Base-by-base conservation (phyloP, 2,888 invertebrate genomes). In the Drosophila subsilvestris region DNA sequence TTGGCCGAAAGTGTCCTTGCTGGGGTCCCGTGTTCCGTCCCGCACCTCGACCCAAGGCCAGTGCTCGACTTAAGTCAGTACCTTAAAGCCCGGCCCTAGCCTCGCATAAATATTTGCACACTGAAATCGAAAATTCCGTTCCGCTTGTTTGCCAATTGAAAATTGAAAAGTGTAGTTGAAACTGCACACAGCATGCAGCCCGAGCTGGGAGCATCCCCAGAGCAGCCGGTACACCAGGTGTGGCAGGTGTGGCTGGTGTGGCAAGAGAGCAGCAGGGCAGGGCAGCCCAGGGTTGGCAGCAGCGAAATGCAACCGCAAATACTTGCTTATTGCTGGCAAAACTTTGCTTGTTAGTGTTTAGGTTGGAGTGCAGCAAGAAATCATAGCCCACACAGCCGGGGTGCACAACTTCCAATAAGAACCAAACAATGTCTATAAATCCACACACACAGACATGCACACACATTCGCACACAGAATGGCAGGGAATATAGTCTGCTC, bases 331-430 rank as follows among this genome's bases (percentile, higher is more conserved):
- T 80, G 70, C 63, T 73, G 53, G 55, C 27, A 68, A 80, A 86
- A 81, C 67, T 81, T 82, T 76, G 86, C 86, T 83, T 83, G 81
- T 82, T 82, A 86, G 78, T 80, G 73, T 76, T 79, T 72, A 72
- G 69, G 54, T 77, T 53, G 76, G 65, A 72, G 69, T 72, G 75
- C 69, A 60, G 69, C 67, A 61, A 74, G 72, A 81, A 80, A 86
- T 81, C 80, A 86, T 82, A 75, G 63, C 63, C n/a, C n/a, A 70
- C 62, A 71, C 68, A 67, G 57, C 58, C 62, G 56, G 37, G 61
- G 65, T 47, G 53, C 54, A 56, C 42, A 55, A 42, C 42, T 66
- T 65, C n/a, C 65, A 10, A 70, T 25, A 37, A 53, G 58, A 67
- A 43, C 69, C 75, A 75, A 80, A 80, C 70, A 83, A 83, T 74